Conservation (phyloP, 2,888 invertebrate genomes). For the Rhabditophanes sp. region DNA sequence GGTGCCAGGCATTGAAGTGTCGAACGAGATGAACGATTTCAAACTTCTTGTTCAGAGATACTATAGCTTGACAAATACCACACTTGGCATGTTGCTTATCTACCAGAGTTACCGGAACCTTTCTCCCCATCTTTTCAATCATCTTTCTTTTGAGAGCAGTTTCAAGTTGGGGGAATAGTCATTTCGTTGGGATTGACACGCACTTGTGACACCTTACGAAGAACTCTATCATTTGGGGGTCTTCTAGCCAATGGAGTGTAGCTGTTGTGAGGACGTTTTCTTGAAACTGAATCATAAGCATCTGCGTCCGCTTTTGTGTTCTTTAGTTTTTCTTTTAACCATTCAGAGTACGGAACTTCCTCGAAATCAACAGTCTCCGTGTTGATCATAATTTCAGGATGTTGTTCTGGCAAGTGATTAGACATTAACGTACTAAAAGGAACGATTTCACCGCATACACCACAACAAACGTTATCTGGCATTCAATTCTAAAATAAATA, state of each 20-base stretch:
- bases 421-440: conserved; percentile 26
- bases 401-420: conserved; percentile 31
- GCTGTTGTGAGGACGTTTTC: too few relatives aligned
- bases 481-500: too few relatives aligned
- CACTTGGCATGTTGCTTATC: conserved; percentile 41
- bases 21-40: conserved; percentile 40
- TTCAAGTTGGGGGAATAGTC: conserved; percentile 29
- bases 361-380: conserved; percentile 29
- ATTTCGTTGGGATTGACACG: conserved; percentile 39
- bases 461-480: conserved; percentile 41
- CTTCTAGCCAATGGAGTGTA: too few relatives aligned
- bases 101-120: conserved; percentile 37
- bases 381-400: conserved; percentile 31
- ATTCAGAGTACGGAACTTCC: conserved; percentile 40
- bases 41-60: conserved; percentile 42
- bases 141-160: conserved; percentile 32
- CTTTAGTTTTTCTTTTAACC: too few relatives aligned
- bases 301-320: too few relatives aligned
- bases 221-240: too few relatives aligned
- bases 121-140: conserved; percentile 40
- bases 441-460: conserved; percentile 39
- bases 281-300: too few relatives aligned
- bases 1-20: conserved; percentile 44
- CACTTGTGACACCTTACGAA: conserved; percentile 22
- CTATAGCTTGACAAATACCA: conserved; percentile 33